phyloP scores from a whole-genome alignment of 2,797 vertebrate species.

The Xenops minutus region DNA sequence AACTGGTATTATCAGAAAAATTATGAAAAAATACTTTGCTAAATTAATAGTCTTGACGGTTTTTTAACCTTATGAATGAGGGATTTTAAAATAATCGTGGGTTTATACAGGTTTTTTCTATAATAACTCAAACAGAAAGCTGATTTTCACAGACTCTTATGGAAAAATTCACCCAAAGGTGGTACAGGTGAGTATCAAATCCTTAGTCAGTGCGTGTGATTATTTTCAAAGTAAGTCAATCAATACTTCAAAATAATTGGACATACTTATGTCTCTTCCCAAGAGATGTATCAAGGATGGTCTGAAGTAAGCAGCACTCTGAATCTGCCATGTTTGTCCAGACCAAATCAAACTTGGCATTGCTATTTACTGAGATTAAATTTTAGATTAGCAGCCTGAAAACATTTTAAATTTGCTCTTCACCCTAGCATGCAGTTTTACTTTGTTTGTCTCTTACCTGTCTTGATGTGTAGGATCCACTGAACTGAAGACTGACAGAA shows the following conservation, averaged over 20 bases:
- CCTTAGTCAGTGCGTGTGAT: not conserved
- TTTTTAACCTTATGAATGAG: not conserved
- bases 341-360: not conserved
- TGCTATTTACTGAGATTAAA: not conserved
- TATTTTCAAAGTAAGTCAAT: not conserved
- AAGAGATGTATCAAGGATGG: not conserved
- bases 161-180: not conserved
- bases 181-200: not conserved
- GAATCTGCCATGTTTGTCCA: not conserved
- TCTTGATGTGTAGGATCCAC: not conserved
- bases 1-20: not conserved
- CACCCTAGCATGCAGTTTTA: not conserved
- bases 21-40: not conserved
- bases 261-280: not conserved
- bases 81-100: not conserved
- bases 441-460: not conserved
- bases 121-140: not conserved
- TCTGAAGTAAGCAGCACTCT: not conserved
- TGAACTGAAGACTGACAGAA: not conserved
- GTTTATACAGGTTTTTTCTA: accelerated
- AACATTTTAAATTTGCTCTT: not conserved
- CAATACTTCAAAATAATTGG: not conserved
- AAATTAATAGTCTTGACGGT: not conserved
- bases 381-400: not conserved
- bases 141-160: not conserved